Percentiles rank a stretch among this genome's conserved stretches.
phyloP scores from a whole-genome alignment of 2,797 vertebrate species.

The Mormyrops boulengeri region DNA sequence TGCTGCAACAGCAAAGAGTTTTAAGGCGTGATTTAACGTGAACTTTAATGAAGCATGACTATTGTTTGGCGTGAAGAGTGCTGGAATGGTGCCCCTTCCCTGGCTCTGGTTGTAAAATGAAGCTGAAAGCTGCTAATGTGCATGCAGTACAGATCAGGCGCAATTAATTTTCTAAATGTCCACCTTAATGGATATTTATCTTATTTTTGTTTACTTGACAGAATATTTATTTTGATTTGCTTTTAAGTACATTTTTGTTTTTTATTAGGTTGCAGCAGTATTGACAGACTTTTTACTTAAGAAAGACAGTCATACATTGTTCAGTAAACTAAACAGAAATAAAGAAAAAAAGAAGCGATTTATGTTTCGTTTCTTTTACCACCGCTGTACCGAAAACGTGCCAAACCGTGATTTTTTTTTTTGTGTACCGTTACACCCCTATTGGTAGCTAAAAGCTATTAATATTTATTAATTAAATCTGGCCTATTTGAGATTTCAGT shows the following conservation, averaged over 20 bases:
- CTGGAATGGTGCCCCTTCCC: neutral
- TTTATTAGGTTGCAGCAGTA: neutral
- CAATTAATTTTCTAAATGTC: neutral
- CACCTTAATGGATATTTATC: neutral
- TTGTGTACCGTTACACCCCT: neutral
- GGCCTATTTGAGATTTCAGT: neutral
- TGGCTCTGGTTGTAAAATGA: neutral
- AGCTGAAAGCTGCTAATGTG: neutral
- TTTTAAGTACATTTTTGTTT: neutral
- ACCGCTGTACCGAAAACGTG: neutral
- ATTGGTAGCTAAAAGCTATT: neutral
- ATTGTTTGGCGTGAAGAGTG: neutral
- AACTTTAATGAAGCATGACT: neutral
- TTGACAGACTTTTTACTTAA: neutral
- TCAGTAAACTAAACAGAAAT: too few species aligned
- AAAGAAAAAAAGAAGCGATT: too few species aligned
- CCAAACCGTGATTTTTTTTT: neutral
- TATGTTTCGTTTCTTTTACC: too few species aligned
- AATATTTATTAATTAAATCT: neutral
- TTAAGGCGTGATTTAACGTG: neutral
- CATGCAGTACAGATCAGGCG: neutral
- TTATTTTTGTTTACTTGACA: too few species aligned
- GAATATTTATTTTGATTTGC: neutral
- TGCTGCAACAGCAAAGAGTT: neutral
- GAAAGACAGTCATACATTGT: too few species aligned